Evolutionary conservation across 1,140 invertebrate genomes (phyloP).

Genomic region (Lucilia sericata): DNA sequence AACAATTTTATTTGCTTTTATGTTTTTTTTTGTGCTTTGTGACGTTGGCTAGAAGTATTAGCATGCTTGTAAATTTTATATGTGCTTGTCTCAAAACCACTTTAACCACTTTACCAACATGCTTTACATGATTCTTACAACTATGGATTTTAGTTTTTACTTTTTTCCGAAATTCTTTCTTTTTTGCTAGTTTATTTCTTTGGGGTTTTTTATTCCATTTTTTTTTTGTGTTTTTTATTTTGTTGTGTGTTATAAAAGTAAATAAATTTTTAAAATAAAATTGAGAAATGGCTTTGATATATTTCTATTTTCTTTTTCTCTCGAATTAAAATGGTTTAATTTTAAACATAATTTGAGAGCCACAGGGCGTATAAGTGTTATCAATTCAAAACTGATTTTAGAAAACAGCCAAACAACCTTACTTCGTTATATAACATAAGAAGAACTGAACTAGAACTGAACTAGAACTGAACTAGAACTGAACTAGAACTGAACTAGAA

Average conservation of each 20-base stretch:
- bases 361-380: too few relatives aligned
- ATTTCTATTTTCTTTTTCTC: too few relatives aligned
- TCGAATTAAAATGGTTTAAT: too few relatives aligned
- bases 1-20: neutral
- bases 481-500: too few relatives aligned
- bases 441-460: too few relatives aligned
- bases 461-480: too few relatives aligned
- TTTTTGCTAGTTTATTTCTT: neutral
- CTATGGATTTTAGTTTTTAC: conserved; percentile 5
- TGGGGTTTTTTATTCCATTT: neutral
- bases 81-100: conserved; percentile 39
- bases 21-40: neutral
- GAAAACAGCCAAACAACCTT: too few relatives aligned
- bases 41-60: conserved; percentile 33
- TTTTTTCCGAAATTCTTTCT: neutral
- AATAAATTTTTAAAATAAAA: conserved; percentile 32
- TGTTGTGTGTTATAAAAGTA: neutral
- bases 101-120: conserved; percentile 43
- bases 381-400: too few relatives aligned
- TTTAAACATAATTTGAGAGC: too few relatives aligned
- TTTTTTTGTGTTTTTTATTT: neutral
- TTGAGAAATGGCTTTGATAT: conserved; percentile 25
- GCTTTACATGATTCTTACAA: conserved; percentile 40
- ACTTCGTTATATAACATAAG: too few relatives aligned
- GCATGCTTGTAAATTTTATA: conserved; percentile 37